Conservation (phyloP, 2,797 vertebrate genomes). For the Nannoperca obscura region DNA sequence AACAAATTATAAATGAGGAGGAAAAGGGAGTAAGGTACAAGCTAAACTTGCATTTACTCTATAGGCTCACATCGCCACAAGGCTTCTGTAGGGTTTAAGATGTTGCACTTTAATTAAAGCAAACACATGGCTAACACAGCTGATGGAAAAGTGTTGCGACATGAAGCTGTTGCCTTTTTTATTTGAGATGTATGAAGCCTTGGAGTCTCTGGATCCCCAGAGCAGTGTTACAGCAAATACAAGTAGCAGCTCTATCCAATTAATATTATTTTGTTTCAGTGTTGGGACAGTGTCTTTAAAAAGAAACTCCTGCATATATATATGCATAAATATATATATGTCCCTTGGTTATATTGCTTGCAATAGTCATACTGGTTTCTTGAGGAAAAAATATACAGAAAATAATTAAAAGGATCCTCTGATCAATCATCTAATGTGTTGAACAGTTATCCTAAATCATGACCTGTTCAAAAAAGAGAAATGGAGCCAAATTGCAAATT, state of each 20-base stretch:
- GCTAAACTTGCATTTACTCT: constrained; percentile 24
- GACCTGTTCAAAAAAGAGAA: constrained; percentile 66
- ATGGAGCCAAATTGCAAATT: constrained; percentile 68
- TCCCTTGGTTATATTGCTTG: not conserved
- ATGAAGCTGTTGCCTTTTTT: constrained; percentile 86
- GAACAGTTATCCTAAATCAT: constrained; percentile 66
- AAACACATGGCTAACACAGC: constrained; percentile 77
- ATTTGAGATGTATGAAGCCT: constrained; percentile 88
- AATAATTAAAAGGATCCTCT: constrained; percentile 44
- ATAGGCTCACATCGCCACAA: constrained; percentile 8
- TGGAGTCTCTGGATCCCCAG: constrained; percentile 83
- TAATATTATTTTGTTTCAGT: constrained; percentile 82
- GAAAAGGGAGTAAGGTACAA: not conserved
- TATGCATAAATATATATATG: constrained; percentile 45
- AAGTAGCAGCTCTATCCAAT: constrained; percentile 86
- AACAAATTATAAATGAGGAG: not conserved
- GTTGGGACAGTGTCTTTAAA: constrained; percentile 82
- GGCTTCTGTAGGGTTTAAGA: constrained; percentile 44
- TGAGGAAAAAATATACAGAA: constrained; percentile 24
- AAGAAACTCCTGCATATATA: constrained; percentile 71
- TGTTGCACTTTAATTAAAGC: constrained; percentile 77
- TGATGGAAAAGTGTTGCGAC: constrained; percentile 85
- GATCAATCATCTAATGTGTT: constrained; percentile 65
- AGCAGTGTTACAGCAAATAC: constrained; percentile 86
- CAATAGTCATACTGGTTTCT: constrained; percentile 8